Percentiles rank a stretch among this genome's conserved stretches.
phyloP scores from a whole-genome alignment of 1,140 invertebrate genomes.

The Listronotus bonariensis region DNA sequence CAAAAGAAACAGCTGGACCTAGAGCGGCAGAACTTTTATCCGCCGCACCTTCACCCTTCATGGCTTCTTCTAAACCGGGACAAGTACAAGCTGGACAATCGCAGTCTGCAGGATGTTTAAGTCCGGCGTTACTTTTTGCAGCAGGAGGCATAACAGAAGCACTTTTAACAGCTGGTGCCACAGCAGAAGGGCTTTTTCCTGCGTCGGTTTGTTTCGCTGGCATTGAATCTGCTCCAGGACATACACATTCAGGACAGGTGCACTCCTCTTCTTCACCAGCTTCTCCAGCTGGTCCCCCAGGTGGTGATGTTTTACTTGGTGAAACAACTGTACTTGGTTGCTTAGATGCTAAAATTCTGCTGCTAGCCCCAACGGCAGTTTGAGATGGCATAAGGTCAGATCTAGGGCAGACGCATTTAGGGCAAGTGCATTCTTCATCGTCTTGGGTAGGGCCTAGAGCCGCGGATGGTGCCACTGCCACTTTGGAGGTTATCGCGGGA shows the following conservation, averaged over 20 bases:
- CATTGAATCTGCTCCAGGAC: slow-evolving; percentile 9
- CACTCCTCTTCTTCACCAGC: slow-evolving; percentile 12
- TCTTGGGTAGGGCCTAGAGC: too few species aligned
- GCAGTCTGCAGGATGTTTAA: slow-evolving; percentile 21
- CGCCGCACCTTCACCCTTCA: too few species aligned
- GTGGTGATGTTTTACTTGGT: too few species aligned
- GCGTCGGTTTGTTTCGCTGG: not conserved
- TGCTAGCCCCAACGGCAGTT: too few species aligned
- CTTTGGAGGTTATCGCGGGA: not conserved
- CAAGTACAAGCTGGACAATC: slow-evolving; percentile 17
- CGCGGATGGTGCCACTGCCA: too few species aligned
- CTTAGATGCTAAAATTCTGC: too few species aligned
- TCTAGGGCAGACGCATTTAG: too few species aligned
- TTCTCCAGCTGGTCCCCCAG: not conserved
- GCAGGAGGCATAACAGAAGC: not conserved
- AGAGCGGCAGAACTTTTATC: too few species aligned
- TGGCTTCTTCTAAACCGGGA: slow-evolving; percentile 1
- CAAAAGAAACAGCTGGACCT: too few species aligned
- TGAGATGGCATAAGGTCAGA: too few species aligned
- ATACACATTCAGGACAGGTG: slow-evolving; percentile 21
- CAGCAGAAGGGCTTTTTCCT: not conserved
- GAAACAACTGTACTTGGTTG: too few species aligned
- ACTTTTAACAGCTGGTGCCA: not conserved
- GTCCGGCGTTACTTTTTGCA: not conserved
- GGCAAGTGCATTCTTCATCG: too few species aligned